A percentile compares a stretch with the other conserved stretches of the same genome.
Evolutionary conservation across 2,797 vertebrate genomes (phyloP).

Genomic region (Sebastes minor): DNA sequence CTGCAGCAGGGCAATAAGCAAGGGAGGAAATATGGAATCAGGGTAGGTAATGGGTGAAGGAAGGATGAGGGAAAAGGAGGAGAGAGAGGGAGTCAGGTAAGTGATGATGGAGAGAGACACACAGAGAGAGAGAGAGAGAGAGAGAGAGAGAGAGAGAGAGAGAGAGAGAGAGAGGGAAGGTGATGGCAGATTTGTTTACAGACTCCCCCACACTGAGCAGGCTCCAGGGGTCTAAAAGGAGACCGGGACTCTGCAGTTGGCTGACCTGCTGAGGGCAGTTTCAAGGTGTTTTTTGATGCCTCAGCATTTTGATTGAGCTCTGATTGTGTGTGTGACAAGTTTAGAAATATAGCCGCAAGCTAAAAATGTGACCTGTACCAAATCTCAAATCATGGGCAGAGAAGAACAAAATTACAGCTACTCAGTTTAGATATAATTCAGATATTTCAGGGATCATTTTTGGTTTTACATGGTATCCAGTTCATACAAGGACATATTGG

Average conservation of each 20-base stretch:
- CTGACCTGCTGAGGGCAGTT: constrained; percentile 18
- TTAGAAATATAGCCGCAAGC: neutral
- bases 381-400: neutral
- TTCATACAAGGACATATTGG: neutral
- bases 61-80: neutral
- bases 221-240: constrained; percentile 75
- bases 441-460: neutral
- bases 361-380: neutral
- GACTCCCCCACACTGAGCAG: constrained; percentile 63
- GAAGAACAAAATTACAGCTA: neutral
- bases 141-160: neutral
- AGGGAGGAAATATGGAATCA: neutral
- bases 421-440: neutral
- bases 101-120: neutral
- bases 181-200: constrained; percentile 58
- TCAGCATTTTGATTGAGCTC: neutral
- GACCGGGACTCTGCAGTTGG: constrained; percentile 50
- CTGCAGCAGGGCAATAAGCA: neutral
- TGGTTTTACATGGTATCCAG: neutral
- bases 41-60: neutral
- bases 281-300: constrained; percentile 10
- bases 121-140: neutral
- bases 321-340: neutral
- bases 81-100: neutral
- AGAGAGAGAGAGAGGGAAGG: constrained; percentile 6